Base-by-base conservation (phyloP, 2,797 vertebrate genomes). In the Pelobates cultripes region DNA sequence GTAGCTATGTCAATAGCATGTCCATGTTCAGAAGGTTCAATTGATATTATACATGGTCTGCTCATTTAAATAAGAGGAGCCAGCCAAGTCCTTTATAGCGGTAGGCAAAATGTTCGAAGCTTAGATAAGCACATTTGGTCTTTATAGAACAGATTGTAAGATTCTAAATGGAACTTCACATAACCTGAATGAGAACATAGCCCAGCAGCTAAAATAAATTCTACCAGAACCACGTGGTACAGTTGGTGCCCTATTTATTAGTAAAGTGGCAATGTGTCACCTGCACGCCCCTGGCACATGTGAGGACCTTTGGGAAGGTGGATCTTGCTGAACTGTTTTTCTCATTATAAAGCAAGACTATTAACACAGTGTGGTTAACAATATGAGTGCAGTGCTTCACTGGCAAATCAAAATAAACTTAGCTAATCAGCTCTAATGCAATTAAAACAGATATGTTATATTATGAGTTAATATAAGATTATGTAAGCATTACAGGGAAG, bases 1-100 rank as follows among this genome's bases (percentile, higher is more conserved):
- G 80, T 73, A 88, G 85, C 87, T 90, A 91, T 91, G 92, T 90
- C 85, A 86, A 87, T 85, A 89, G 82, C 90, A 13, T 63, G 73
- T 45, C 90, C 90, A 90, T 77, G 90, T 85, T 87, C 88, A 89
- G 87, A 89, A 89, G 86, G 84, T 88, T 92, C 88, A 88, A 81
- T 87, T 82, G 86, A 86, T 85, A 85, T 77, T 64, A 85, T 86
- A 86, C 85, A 77, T 64, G 80, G 76, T 89, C 82, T 72, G 70
- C 73, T 80, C 83, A 89, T 90, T 90, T 90, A 88, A 89, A 89
- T 88, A 88, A 87, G 83, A 88, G 76, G 86, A 88, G 78, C 71
- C 86, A 78, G 84, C 85, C 86, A 90, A 89, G 88, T 86, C 73
- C 88, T 89, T 87, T 85, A 85, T 42, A 85, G 85, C 83, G 85